Conservation (phyloP, 1,140 invertebrate genomes). For the Delia radicum region DNA sequence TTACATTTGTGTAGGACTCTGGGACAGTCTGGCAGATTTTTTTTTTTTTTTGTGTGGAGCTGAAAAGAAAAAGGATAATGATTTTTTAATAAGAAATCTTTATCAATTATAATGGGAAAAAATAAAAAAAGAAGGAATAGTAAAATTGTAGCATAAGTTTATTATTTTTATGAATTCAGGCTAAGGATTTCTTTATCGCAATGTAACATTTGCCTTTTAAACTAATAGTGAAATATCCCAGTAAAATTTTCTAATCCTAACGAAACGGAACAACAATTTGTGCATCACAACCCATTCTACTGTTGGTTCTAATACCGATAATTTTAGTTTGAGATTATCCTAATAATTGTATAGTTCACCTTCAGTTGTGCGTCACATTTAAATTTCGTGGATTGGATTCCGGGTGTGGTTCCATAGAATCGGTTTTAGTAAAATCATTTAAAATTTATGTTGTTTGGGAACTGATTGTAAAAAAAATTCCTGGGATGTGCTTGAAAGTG, state of each 20-base stretch:
- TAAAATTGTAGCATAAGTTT: background rate
- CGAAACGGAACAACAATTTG: too few relatives aligned
- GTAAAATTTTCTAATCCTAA: too few relatives aligned
- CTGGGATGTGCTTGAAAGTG: too few relatives aligned
- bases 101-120: background rate
- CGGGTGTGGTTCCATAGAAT: too few relatives aligned
- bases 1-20: background rate
- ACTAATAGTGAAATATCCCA: background rate
- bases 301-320: too few relatives aligned
- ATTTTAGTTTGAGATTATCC: too few relatives aligned
- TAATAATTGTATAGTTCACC: background rate
- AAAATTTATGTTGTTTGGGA: background rate
- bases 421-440: too few relatives aligned
- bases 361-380: background rate
- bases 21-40: background rate
- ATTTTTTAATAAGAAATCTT: background rate
- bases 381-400: background rate
- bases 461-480: too few relatives aligned
- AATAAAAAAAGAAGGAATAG: background rate
- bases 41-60: too few relatives aligned
- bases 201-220: background rate
- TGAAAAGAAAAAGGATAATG: background rate
- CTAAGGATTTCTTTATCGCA: too few relatives aligned
- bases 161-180: background rate
- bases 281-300: too few relatives aligned